A percentile compares a stretch with the other conserved stretches of the same genome.
Conservation (phyloP, 35 echinoderm and acorn worm genomes). For the Acanthaster planci region DNA sequence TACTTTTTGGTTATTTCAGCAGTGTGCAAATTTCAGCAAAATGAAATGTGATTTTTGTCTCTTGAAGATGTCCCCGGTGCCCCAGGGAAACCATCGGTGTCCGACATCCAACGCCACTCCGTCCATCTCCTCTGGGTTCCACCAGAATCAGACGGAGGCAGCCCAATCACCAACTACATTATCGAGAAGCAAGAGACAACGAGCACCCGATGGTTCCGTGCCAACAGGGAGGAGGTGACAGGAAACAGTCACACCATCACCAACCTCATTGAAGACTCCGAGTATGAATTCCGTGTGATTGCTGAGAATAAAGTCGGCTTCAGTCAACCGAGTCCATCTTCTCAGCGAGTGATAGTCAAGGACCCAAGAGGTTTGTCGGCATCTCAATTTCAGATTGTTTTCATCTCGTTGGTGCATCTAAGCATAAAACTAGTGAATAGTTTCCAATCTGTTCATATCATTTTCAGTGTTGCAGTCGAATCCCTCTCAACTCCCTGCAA, state of each 20-base stretch:
- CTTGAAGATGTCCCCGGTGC: conserved; percentile 70
- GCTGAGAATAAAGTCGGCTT: conserved; percentile 85
- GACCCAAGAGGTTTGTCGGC: conserved; percentile 71
- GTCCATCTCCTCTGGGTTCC: conserved; percentile 78
- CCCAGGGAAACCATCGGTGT: conserved; percentile 80
- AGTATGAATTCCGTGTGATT: conserved; percentile 93
- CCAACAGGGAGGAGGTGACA: conserved; percentile 67
- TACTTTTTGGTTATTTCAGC: not conserved
- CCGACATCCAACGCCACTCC: conserved; percentile 66
- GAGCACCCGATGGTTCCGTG: conserved; percentile 83
- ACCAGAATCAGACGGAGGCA: conserved; percentile 87
- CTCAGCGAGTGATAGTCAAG: conserved; percentile 64
- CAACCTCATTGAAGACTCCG: conserved; percentile 77
- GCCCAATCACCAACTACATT: conserved; percentile 77
- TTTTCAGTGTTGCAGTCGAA: too few species aligned
- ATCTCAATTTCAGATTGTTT: not conserved
- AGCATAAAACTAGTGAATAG: not conserved
- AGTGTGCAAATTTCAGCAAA: not conserved
- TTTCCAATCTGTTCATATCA: not conserved
- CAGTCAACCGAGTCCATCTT: conserved; percentile 69
- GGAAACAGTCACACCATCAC: conserved; percentile 60
- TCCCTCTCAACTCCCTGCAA: too few species aligned
- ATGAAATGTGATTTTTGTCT: conserved; percentile 15
- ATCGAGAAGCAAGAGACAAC: conserved; percentile 92
- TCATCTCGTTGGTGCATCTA: too few species aligned